Evolutionary conservation across 1,140 invertebrate genomes (phyloP), one percentile per base, ranked within the genome.

Genomic region (Rhizoglyphus robini): DNA sequence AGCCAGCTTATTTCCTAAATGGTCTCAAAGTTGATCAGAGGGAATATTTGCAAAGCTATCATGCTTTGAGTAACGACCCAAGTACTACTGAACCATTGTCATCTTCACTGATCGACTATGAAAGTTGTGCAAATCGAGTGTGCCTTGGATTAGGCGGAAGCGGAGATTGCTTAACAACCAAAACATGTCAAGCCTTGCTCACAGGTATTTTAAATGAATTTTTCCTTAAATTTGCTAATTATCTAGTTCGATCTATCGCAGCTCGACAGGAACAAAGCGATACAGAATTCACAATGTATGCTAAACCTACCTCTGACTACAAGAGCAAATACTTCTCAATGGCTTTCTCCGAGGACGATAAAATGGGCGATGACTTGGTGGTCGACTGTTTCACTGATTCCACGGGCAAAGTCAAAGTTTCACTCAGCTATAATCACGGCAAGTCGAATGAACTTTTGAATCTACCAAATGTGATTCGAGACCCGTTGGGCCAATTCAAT

Each of bases 311-410:
- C 4, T 13, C 8, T 18, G 36, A 41, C 18, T 18, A 41, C 47
- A 1, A 49, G 15, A 25, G 46, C 38, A 48, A 49, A 36, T 64
- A 49, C 18, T 64, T n/a, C 41, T 51, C 47, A 4, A 38, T 64
- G 46, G 63, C 29, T 20, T 57, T 64, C 51, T 49, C 41, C 13
- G 46, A 64, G 11, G 63, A 64, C 29, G 18, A 23, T 27, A 11
- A 8, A 23, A 64, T 64, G 63, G 63, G 46, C 47, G 46, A 64
- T 25, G 63, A 64, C 27, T 57, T 64, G 11, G 63, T 64, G n/a
- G 23, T 48, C 47, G 63, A 64, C 27, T 64, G 63, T 38, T 30
- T n/a, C n/a, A 18, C 31, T 18, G 31, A 47, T 34, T 34, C 27
- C 20, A 48, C 31, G 23, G 63, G 63, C 2, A 30, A 20, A 32